These are phyloP conservation scores for Aurelia aurita DNA, from an alignment of 30 jellyfish, hydroid and myxozoan species.

Conservation along the genomic window DNA sequence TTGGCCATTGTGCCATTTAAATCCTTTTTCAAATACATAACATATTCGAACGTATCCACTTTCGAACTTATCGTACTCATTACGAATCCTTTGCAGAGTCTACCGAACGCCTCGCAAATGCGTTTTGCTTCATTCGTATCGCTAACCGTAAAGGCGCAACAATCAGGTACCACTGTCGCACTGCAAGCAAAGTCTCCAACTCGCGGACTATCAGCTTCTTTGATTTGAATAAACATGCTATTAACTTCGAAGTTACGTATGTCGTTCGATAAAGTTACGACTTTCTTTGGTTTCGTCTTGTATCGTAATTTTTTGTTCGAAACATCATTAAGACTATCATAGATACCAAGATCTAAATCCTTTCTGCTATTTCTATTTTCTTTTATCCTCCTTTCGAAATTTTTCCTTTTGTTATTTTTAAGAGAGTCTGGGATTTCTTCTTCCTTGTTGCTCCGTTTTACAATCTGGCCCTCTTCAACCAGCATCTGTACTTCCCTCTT, in stretches of 20 bases:
- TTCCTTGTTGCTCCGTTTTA: constrained; percentile 13
- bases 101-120: constrained; percentile 81
- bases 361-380: background rate
- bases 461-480: constrained; percentile 31
- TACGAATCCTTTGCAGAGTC: constrained; percentile 83
- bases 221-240: constrained; percentile 78
- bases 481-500: constrained; percentile 16
- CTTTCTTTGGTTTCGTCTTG: constrained; percentile 11
- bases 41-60: constrained; percentile 56
- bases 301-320: background rate
- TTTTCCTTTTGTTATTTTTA: background rate
- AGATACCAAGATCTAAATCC: background rate
- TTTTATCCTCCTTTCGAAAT: background rate
- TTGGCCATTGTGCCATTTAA: constrained; percentile 71
- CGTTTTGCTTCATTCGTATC: constrained; percentile 76
- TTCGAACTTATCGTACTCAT: constrained; percentile 70
- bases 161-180: constrained; percentile 72
- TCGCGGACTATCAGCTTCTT: constrained; percentile 86
- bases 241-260: constrained; percentile 49
- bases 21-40: constrained; percentile 70
- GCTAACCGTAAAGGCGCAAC: constrained; percentile 83
- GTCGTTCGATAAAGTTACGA: constrained; percentile 39
- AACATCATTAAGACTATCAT: background rate
- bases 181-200: constrained; percentile 83
- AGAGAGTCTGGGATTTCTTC: background rate